A percentile compares a stretch with the other conserved stretches of the same genome.
Conservation (phyloP, 2,113 vertebrate species). For the Pygoscelis antarcticus region DNA sequence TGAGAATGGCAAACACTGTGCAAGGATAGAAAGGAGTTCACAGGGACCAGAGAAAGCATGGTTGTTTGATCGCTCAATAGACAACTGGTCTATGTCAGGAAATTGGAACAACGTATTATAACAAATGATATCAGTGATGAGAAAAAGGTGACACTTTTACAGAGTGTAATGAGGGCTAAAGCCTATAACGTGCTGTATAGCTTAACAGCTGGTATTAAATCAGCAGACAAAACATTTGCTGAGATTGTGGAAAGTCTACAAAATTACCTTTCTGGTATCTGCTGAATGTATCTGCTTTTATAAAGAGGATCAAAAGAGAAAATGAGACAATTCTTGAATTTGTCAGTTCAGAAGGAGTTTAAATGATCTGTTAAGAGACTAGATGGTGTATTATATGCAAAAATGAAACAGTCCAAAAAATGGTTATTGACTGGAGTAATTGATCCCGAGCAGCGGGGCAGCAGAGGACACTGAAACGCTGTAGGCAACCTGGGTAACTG, state of each 20-base stretch:
- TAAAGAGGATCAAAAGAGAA: background rate
- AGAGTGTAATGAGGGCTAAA: slow-evolving; percentile 28
- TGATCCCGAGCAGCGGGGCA: background rate
- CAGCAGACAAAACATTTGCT: slow-evolving; percentile 52
- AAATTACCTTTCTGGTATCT: slow-evolving; percentile 23
- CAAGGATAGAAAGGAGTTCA: background rate
- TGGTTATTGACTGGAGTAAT: slow-evolving; percentile 29
- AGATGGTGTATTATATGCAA: background rate
- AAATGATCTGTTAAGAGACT: slow-evolving; percentile 14
- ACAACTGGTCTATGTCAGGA: background rate
- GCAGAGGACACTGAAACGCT: background rate
- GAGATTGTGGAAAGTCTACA: slow-evolving; percentile 30
- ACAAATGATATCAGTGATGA: background rate
- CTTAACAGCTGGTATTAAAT: slow-evolving; percentile 49
- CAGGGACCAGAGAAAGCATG: background rate
- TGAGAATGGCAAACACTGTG: background rate
- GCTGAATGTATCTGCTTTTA: background rate
- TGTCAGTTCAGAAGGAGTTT: background rate
- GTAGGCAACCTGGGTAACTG: background rate
- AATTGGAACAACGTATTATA: background rate
- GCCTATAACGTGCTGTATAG: background rate
- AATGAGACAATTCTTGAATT: slow-evolving; percentile 13
- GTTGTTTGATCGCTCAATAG: background rate
- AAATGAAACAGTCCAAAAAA: background rate
- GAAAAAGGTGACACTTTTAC: background rate